phyloP scores from a whole-genome alignment of 2,797 vertebrate species.

The Acrossocheilus fasciatus region DNA sequence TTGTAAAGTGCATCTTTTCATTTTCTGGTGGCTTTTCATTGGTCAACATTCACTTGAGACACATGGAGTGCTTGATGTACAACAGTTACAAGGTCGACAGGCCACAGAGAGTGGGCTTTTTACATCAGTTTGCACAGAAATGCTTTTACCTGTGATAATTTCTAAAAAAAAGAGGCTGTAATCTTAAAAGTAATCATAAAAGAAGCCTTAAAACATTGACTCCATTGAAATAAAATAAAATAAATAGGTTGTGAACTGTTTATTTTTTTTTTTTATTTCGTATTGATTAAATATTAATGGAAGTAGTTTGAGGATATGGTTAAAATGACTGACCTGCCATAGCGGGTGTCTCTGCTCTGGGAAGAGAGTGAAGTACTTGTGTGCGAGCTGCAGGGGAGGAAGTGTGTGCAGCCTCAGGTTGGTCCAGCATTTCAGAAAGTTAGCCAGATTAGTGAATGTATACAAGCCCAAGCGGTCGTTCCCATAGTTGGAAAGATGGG shows the following conservation, averaged over 20 bases:
- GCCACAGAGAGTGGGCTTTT: background rate
- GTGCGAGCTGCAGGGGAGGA: constrained; percentile 89
- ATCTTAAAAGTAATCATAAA: background rate
- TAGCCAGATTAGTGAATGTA: constrained; percentile 92
- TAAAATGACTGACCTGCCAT: constrained; percentile 88
- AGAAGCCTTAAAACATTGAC: background rate
- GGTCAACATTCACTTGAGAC: background rate
- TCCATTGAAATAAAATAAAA: background rate
- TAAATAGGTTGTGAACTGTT: background rate
- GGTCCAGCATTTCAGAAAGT: constrained; percentile 91
- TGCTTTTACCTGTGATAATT: background rate
- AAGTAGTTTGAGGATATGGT: background rate
- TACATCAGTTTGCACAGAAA: background rate
- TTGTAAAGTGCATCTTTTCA: constrained; percentile 11
- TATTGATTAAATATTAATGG: background rate
- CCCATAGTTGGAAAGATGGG: constrained; percentile 96
- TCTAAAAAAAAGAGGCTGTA: background rate
- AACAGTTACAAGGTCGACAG: background rate
- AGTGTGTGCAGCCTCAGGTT: constrained; percentile 90
- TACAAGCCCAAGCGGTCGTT: constrained; percentile 96
- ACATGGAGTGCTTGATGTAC: background rate
- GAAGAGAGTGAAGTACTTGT: constrained; percentile 94
- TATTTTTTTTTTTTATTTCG: background rate
- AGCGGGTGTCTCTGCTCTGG: constrained; percentile 93
- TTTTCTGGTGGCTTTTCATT: constrained; percentile 12